Percentiles rank a stretch among this genome's conserved stretches.
These are phyloP conservation scores for Jacana jacana DNA, from an alignment of 2,113 vertebrate species.

Conservation along the genomic window DNA sequence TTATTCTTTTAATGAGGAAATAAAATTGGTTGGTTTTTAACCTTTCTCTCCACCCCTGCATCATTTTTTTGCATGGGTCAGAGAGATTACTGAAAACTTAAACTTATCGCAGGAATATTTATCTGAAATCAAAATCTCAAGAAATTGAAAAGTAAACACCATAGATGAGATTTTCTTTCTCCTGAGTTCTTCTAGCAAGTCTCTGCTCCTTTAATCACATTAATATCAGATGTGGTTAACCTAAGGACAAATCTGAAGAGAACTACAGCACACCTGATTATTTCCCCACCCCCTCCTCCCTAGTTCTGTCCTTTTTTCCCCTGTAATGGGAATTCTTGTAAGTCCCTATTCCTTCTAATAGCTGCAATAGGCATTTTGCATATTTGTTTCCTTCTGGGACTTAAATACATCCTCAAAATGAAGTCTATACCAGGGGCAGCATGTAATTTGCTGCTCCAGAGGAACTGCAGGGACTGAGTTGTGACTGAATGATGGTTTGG, in stretches of 20 bases:
- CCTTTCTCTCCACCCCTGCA: not conserved
- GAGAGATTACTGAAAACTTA: not conserved
- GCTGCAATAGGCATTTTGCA: not conserved
- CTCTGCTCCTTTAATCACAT: not conserved
- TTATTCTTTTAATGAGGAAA: slow-evolving; percentile 17
- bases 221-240: not conserved
- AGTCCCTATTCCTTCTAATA: not conserved
- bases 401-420: not conserved
- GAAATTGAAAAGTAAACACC: not conserved
- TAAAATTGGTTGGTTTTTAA: not conserved
- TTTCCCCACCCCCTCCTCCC: fast-evolving
- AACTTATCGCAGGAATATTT: not conserved
- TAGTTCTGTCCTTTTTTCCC: not conserved
- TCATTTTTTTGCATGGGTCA: not conserved
- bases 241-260: not conserved
- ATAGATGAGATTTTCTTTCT: not conserved
- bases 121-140: not conserved
- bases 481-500: not conserved
- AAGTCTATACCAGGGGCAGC: not conserved
- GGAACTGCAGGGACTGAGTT: not conserved
- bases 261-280: not conserved
- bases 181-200: not conserved
- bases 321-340: not conserved
- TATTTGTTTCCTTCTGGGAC: not conserved
- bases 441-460: not conserved